Evolutionary conservation across 2,797 vertebrate species (phyloP).

Genomic region (Ptychobarbus kaznakovi): DNA sequence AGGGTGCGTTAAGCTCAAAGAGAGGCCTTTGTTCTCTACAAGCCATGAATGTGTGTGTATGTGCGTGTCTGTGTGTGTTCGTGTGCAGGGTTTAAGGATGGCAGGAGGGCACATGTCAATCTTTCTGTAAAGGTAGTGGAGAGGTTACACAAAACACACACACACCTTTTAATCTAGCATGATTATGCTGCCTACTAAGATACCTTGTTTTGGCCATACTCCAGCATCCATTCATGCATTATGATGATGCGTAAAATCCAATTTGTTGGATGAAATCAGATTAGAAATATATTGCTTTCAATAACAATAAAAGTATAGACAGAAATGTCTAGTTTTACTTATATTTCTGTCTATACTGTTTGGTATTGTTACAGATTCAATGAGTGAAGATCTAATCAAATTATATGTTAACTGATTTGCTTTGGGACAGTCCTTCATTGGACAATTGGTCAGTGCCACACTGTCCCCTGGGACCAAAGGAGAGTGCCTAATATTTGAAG

Average conservation of each 20-base stretch:
- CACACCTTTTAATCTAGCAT: not conserved
- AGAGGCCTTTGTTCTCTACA: constrained; percentile 57
- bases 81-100: constrained; percentile 36
- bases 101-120: constrained; percentile 44
- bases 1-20: constrained; percentile 50
- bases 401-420: not conserved
- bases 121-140: constrained; percentile 22
- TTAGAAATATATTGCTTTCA: not conserved
- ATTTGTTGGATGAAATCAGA: not conserved
- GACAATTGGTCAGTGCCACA: not conserved
- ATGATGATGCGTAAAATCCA: not conserved
- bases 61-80: constrained; percentile 11
- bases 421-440: not conserved
- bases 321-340: too few relatives aligned
- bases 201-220: not conserved
- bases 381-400: not conserved
- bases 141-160: constrained; percentile 23
- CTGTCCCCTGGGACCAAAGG: constrained; percentile 16
- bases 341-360: not conserved
- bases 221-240: not conserved
- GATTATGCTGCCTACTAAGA: not conserved
- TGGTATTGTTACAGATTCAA: not conserved
- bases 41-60: constrained; percentile 30
- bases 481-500: constrained; percentile 16
- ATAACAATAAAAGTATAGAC: not conserved